A percentile compares a stretch with the other conserved stretches of the same genome.
phyloP scores from a whole-genome alignment of 2,888 invertebrate genomes.

The Timema podura region DNA sequence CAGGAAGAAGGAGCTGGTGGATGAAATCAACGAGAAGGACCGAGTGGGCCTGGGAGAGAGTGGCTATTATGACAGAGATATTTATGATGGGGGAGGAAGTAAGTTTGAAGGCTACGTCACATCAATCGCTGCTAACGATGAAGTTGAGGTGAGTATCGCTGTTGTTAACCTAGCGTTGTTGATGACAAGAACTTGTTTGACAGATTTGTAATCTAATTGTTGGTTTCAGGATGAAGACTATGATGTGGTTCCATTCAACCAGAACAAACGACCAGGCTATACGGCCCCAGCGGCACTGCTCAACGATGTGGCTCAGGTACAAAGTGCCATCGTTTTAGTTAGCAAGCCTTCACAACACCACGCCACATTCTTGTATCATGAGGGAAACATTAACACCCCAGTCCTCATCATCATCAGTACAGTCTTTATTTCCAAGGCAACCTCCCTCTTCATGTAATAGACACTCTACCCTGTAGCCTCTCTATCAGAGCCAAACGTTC shows the following conservation, averaged over 20 bases:
- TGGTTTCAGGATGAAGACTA: constrained; percentile 74
- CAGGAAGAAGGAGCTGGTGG: constrained; percentile 73
- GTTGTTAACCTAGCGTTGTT: background rate
- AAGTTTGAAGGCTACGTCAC: constrained; percentile 93
- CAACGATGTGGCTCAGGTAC: constrained; percentile 85
- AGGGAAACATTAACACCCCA: too few relatives aligned
- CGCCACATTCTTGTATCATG: too few relatives aligned
- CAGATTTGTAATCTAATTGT: background rate
- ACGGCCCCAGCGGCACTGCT: constrained; percentile 84
- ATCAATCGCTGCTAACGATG: constrained; percentile 95
- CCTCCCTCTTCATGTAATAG: too few relatives aligned
- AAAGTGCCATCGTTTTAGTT: too few relatives aligned
- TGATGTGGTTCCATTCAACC: constrained; percentile 63
- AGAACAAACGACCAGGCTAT: constrained; percentile 70
- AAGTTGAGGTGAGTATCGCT: constrained; percentile 62
- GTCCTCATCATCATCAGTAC: too few relatives aligned
- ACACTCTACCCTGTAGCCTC: too few relatives aligned
- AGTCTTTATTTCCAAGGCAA: too few relatives aligned
- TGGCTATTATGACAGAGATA: constrained; percentile 87
- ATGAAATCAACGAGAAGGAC: constrained; percentile 58
- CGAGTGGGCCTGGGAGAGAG: constrained; percentile 80
- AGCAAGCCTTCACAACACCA: too few relatives aligned
- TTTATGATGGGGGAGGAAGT: constrained; percentile 79
- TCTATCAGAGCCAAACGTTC: too few relatives aligned
- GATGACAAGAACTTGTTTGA: background rate